Evolutionary conservation across 2,113 vertebrate species (phyloP), one percentile per base, ranked within the genome.

Genomic region (Tautogolabrus adspersus): DNA sequence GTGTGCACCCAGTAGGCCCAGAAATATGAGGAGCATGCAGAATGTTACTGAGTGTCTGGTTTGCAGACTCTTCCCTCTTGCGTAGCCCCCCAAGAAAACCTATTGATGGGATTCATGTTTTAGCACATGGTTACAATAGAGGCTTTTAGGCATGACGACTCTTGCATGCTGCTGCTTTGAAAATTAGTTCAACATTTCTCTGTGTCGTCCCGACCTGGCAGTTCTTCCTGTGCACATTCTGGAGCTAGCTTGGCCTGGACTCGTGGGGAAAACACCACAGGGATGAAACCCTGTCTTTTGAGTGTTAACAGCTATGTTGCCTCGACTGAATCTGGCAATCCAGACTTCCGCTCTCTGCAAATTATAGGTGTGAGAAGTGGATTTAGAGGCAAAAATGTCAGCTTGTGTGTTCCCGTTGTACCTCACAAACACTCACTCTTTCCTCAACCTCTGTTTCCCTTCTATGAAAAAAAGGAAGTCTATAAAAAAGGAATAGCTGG

Each of bases 21-120:
- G 85, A 86, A 85, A 90, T 82, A 85, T 69, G 79, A 88, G 75
- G 87, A 84, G 58, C 51, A 30, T 78, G 80, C 73, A 81, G 77
- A 89, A 89, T 81, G 81, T 76, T 85, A 70, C 89, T 79, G 84
- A 87, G 64, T 62, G 63, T 79, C 62, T 68, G 72, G 57, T 84
- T 89, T 79, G 58, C 23, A 74, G 47, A 47, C 47, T 16, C 60
- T 15, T 67, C 46, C 34, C 66, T 69, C 68, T 49, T 44, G 65
- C 10, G 10, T 60, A 23, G 59, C 59, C 73, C 66, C 30, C 49
- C 8, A 54, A 72, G 59, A 52, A 78, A 63, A 72, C 30, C 72
- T 58, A 51, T 62, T 70, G 76, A 86, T 75, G 76, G 79, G 84
- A 85, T 71, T 81, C 75, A 75, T 83, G 72, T 75, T 85, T 58